phyloP scores from a whole-genome alignment of 2,888 invertebrate genomes.

The Nephrotoma guestfalica region DNA sequence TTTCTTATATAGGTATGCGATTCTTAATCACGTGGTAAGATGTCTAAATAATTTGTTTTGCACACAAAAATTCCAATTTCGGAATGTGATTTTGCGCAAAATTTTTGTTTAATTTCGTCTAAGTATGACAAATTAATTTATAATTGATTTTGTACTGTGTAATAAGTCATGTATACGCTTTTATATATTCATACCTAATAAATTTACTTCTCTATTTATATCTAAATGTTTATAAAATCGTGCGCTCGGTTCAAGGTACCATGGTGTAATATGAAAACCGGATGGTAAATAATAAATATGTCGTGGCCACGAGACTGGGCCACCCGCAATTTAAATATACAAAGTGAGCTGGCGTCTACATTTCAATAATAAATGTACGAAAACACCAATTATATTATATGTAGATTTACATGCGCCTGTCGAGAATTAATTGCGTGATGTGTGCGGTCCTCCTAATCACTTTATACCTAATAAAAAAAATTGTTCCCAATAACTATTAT shows the following conservation, averaged over 20 bases:
- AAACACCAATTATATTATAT: neutral
- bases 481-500: neutral
- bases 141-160: neutral
- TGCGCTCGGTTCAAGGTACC: neutral
- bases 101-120: neutral
- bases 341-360: neutral
- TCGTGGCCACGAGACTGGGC: neutral
- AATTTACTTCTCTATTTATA: neutral
- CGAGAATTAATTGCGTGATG: neutral
- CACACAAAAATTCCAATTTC: neutral
- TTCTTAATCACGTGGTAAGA: neutral
- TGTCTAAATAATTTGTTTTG: neutral
- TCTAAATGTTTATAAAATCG: neutral
- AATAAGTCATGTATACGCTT: neutral
- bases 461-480: neutral
- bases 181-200: neutral
- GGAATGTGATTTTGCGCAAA: neutral
- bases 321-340: neutral
- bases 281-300: neutral
- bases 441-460: neutral
- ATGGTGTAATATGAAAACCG: neutral
- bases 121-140: neutral
- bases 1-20: neutral
- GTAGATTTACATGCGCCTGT: neutral
- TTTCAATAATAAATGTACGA: neutral